Evolutionary conservation across 2,113 vertebrate species (phyloP).

Genomic region (Mystacornis crossleyi): DNA sequence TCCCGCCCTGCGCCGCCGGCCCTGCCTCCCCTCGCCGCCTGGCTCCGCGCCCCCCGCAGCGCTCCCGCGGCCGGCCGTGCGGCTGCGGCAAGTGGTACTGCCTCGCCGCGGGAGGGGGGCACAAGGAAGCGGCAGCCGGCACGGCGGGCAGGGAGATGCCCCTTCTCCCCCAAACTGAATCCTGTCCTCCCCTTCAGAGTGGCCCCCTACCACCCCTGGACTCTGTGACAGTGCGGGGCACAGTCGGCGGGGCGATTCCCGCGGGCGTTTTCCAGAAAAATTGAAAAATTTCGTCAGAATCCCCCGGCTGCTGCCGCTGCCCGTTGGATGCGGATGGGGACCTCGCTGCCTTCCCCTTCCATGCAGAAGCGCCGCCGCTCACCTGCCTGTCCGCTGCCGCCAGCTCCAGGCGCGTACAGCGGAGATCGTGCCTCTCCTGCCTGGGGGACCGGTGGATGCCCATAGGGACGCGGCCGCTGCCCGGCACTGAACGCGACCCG

Average conservation of each 20-base stretch:
- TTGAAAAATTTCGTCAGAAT: background rate
- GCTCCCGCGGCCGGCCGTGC: too few species aligned
- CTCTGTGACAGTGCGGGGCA: background rate
- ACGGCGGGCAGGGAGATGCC: background rate
- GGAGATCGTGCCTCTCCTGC: background rate
- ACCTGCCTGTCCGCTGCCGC: background rate
- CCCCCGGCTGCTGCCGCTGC: background rate
- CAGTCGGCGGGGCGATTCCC: background rate
- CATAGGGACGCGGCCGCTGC: slow-evolving; percentile 15
- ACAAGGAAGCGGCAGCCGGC: too few species aligned
- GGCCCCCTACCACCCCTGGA: background rate
- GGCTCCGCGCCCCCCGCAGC: too few species aligned
- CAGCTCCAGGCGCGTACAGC: background rate
- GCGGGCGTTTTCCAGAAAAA: background rate
- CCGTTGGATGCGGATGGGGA: background rate
- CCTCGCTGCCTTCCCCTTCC: too few species aligned
- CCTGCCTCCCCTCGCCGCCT: too few species aligned
- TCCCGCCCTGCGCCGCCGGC: too few species aligned
- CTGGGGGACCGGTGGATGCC: background rate
- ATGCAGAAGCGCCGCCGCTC: background rate
- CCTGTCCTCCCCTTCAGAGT: background rate
- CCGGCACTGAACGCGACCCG: slow-evolving; percentile 10
- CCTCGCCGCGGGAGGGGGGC: too few species aligned
- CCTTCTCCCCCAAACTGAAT: background rate
- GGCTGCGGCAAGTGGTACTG: too few species aligned